phyloP scores from a whole-genome alignment of 2,888 invertebrate species.

The Agrotis exclamationis region DNA sequence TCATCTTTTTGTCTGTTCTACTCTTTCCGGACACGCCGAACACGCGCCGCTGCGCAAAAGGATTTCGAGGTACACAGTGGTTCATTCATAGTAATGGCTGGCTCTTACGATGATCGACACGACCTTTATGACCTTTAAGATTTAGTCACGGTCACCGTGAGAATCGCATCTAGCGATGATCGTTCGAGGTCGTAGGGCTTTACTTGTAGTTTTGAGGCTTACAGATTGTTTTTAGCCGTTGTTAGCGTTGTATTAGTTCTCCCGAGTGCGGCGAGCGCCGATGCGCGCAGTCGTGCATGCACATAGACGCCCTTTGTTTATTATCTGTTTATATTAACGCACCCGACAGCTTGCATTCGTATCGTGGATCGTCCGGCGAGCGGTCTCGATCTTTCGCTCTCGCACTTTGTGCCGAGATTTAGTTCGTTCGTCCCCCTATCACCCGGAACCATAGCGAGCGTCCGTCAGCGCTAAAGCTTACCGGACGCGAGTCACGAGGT shows the following conservation, averaged over 20 bases:
- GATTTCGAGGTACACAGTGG: constrained; percentile 96
- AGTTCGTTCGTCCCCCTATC: constrained; percentile 81
- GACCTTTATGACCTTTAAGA: constrained; percentile 82
- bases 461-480: constrained; percentile 79
- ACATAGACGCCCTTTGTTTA: constrained; percentile 90
- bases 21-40: constrained; percentile 94
- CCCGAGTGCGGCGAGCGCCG: constrained; percentile 90
- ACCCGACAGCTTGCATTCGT: constrained; percentile 90
- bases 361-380: constrained; percentile 88
- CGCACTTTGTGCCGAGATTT: constrained; percentile 81
- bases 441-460: constrained; percentile 83
- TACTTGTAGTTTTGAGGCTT: constrained; percentile 92
- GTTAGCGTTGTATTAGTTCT: constrained; percentile 91
- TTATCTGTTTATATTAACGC: constrained; percentile 90
- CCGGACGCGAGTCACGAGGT: constrained; percentile 86
- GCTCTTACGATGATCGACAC: constrained; percentile 87
- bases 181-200: constrained; percentile 91
- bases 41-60: constrained; percentile 93
- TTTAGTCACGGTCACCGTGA: constrained; percentile 84
- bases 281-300: constrained; percentile 89
- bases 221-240: constrained; percentile 91
- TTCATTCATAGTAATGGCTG: constrained; percentile 90
- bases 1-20: constrained; percentile 93
- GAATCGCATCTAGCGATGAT: constrained; percentile 85
- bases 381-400: constrained; percentile 84